phyloP scores from a whole-genome alignment of 2,888 invertebrate genomes.

The Hesperia comma region DNA sequence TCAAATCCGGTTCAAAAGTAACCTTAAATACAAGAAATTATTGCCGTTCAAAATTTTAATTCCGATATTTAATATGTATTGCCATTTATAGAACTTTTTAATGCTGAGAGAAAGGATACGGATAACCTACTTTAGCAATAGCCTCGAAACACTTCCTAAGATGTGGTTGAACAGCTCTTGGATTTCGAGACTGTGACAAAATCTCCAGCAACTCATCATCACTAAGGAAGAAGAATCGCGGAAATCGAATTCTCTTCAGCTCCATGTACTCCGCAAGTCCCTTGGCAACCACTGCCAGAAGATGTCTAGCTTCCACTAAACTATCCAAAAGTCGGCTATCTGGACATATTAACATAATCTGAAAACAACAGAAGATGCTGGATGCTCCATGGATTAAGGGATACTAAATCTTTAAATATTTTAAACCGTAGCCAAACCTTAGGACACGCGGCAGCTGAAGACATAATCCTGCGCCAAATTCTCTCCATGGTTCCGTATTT shows the following conservation, averaged over 20 bases:
- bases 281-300: slow-evolving; percentile 89
- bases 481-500: slow-evolving; percentile 91
- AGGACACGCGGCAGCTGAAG: slow-evolving; percentile 86
- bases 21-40: slow-evolving; percentile 65
- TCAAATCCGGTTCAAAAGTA: slow-evolving; percentile 87
- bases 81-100: too few relatives aligned
- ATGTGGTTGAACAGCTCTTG: slow-evolving; percentile 91
- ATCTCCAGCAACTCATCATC: slow-evolving; percentile 93
- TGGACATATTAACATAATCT: slow-evolving; percentile 87
- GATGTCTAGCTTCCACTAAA: slow-evolving; percentile 87
- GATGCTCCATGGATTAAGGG: background rate
- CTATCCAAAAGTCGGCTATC: slow-evolving; percentile 87
- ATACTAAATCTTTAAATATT: too few relatives aligned
- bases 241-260: slow-evolving; percentile 89
- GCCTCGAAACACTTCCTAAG: slow-evolving; percentile 93
- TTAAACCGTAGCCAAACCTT: slow-evolving; percentile 72
- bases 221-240: slow-evolving; percentile 91
- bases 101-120: background rate
- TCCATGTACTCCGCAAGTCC: slow-evolving; percentile 92
- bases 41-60: too few relatives aligned
- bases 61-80: too few relatives aligned
- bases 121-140: slow-evolving; percentile 83
- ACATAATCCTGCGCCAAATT: slow-evolving; percentile 91
- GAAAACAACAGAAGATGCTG: slow-evolving; percentile 34
- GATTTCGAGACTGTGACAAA: slow-evolving; percentile 90